Base-by-base conservation (phyloP, 2,888 invertebrate species). In the Machimus atricapillus region DNA sequence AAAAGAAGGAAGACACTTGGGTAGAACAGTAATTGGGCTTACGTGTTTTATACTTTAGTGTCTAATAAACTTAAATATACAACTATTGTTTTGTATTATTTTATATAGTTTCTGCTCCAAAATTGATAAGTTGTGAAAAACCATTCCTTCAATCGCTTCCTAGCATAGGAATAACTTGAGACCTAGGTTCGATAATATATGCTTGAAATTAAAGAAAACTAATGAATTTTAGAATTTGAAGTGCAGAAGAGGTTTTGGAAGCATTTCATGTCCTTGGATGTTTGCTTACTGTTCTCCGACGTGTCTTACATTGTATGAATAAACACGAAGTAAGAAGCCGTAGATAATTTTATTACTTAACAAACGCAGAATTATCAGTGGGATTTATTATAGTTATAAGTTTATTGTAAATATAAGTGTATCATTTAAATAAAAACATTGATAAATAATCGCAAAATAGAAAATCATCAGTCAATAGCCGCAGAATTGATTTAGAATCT, bases 1-100 rank as follows among this genome's bases (percentile, higher is more conserved):
- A 90, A 87, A 90, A 90, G 66, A 58, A 82, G 34, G 31, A 73
- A 16, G 27, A 73, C 3, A 8, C 9, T 37, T 14, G 27, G 31
- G 34, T 74, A 31, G 74, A 52, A 16, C 27, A 52, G 19, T 52
- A 52, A 52, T n/a, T n/a, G 52, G 16, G n/a, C 52, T 52, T 52
- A 52, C 14, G 16, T n/a, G 52, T 52, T 52, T 52, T 52, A n/a
- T 52, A 46, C 43, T 46, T 14, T 46, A 46, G 12, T 5, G 43
- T 46, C 43, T 46, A 52, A 52, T 52, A 52, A 52, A 52, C n/a
- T 52, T 52, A 52, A 19, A 2, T n/a, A 7, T 52, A 52, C 5
- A 52, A 52, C 52, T n/a, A 7, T 7, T 52, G 46, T n/a, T 12
- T 52, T 52, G 1, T n/a, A 52, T n/a, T 52, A 34, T 1, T 16